A percentile compares a stretch with the other conserved stretches of the same genome.
Evolutionary conservation across 1,140 invertebrate genomes (phyloP).

Genomic region (Drosophila auraria): DNA sequence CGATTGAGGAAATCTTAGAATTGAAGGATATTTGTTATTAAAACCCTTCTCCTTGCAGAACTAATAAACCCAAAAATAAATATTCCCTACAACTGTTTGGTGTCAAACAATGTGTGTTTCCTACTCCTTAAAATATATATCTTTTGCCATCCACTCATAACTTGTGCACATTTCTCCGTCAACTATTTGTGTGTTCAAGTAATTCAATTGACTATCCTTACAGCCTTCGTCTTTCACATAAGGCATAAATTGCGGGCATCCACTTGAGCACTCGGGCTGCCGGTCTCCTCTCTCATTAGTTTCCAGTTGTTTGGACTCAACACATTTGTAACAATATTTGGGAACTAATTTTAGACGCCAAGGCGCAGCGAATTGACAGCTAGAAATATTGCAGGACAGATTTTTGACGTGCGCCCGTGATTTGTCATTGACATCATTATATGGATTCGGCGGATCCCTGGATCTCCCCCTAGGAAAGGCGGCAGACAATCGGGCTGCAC

Average conservation of each 20-base stretch:
- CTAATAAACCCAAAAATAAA: background rate
- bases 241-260: constrained; percentile 63
- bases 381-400: constrained; percentile 82
- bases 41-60: background rate
- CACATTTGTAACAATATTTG: constrained; percentile 85
- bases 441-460: constrained; percentile 9
- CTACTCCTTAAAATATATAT: background rate
- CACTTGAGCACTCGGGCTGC: constrained; percentile 55
- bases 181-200: constrained; percentile 61
- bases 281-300: constrained; percentile 24
- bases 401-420: constrained; percentile 84
- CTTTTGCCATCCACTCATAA: constrained; percentile 22
- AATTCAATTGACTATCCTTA: constrained; percentile 49
- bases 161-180: constrained; percentile 10
- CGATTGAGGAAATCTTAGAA: background rate
- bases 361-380: constrained; percentile 73
- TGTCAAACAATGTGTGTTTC: constrained; percentile 2
- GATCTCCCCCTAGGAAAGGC: constrained; percentile 36
- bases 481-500: constrained; percentile 73
- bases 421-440: constrained; percentile 85
- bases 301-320: constrained; percentile 82
- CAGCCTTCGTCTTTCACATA: constrained; percentile 64
- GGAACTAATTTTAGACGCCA: constrained; percentile 82
- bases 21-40: background rate
- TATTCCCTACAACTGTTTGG: constrained; percentile 16